Percentiles rank a stretch among this genome's conserved stretches.
Conservation (phyloP, 2,797 vertebrate genomes). For the Cheirogaleus major region DNA sequence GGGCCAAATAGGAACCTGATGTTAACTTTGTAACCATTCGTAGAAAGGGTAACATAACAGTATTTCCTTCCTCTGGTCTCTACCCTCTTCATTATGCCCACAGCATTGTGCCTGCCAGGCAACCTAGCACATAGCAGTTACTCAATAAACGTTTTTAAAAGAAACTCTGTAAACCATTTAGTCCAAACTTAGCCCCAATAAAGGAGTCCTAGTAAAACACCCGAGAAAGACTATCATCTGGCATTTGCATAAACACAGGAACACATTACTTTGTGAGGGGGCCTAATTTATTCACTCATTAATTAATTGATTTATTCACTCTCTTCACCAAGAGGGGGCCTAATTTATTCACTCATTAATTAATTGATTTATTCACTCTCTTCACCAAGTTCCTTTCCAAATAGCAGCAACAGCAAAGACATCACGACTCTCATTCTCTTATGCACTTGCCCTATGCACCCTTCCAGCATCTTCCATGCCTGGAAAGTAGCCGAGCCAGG, state of each 20-base stretch:
- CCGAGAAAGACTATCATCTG: background rate
- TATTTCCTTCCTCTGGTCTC: background rate
- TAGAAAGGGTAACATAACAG: background rate
- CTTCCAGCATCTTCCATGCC: background rate
- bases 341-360: background rate
- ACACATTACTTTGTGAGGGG: background rate
- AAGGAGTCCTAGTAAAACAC: conserved; percentile 36
- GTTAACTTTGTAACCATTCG: background rate
- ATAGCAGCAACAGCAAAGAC: background rate
- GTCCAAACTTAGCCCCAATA: background rate
- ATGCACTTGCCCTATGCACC: background rate
- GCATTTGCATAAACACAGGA: background rate
- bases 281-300: background rate
- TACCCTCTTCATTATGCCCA: background rate
- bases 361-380: no score
- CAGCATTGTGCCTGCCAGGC: background rate
- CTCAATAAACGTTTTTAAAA: background rate
- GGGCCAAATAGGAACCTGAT: background rate
- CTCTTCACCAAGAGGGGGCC: background rate
- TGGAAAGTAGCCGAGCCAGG: background rate
- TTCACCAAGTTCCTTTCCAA: background rate
- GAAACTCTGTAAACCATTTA: background rate
- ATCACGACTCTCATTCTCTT: background rate
- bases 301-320: background rate
- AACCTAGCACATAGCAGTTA: background rate